Evolutionary conservation across 2,888 invertebrate genomes (phyloP), one percentile per base, ranked within the genome.

Genomic region (Hecatera dysodea): DNA sequence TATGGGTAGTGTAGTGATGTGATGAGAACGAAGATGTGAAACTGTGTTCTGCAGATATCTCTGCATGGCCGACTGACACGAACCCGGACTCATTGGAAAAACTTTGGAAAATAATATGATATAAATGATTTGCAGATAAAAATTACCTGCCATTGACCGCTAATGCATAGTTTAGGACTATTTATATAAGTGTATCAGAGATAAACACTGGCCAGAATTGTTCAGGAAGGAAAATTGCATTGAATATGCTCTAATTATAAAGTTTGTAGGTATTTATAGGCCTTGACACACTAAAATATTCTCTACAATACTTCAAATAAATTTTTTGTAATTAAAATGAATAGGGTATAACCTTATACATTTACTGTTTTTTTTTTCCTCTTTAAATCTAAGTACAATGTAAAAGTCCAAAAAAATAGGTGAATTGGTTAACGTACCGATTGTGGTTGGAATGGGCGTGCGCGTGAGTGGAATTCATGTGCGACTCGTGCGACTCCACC

Each of bases 11-110:
- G 90, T 94, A 95, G 86, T 94, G 95, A 76, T 95, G 95, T 78
- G 94, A 92, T 50, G 94, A 93, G 85, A 94, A 94, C 60, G 95
- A 93, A 33, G 95, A 94, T 17, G 94, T 93, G 86, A 94, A 95
- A 87, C 92, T 94, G 84, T 95, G 95, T 82, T 96, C 95, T 63
- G 94, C 93, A 29, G 94, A 92, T 81, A 93, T 91, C 89, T 95
- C 95, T 59, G 94, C 90, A 84, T 96, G 95, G 60, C 96, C 96
- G 88, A 96, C 96, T 33, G 96, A 96, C 79, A 95, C 96, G 89
- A 96, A 96, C 69, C 96, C 96, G 62, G 96, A 96, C 90, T 96
- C 96, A 84, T 96, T 96, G 82, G 96, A 96, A 90, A 96, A 96
- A 88, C 96, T 96, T 66, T 53, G 60, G 78, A 86, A 82, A 82